phyloP scores from a whole-genome alignment of 2,113 vertebrate species.

The Gopherus flavomarginatus region DNA sequence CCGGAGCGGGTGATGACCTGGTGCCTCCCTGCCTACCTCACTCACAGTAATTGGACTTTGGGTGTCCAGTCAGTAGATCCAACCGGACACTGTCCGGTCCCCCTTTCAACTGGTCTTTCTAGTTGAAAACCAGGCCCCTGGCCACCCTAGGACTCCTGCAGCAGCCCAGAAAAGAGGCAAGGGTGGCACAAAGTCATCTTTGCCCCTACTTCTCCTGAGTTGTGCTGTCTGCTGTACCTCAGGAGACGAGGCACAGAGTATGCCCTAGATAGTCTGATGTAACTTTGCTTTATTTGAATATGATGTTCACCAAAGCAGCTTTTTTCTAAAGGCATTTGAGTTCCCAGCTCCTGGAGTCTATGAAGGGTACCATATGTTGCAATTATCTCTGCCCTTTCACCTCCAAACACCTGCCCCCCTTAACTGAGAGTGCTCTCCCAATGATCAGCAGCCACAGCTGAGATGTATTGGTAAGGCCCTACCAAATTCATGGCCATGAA shows the following conservation, averaged over 20 bases:
- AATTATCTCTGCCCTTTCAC: accelerated
- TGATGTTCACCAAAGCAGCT: not conserved
- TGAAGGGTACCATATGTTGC: not conserved
- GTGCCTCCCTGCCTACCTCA: no score
- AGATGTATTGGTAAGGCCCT: not conserved
- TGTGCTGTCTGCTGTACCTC: accelerated
- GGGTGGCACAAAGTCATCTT: not conserved
- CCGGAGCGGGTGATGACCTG: no score
- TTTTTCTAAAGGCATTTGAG: not conserved
- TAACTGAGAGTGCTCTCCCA: not conserved
- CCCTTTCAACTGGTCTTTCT: no score
- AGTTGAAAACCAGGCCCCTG: no score
- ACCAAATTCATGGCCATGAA: no score
- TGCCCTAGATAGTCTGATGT: not conserved
- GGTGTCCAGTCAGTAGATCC: no score
- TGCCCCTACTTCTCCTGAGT: not conserved
- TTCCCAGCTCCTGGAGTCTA: not conserved
- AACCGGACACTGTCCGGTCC: no score
- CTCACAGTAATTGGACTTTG: no score
- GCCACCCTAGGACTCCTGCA: not conserved
- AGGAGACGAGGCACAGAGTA: accelerated
- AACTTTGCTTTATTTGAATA: accelerated
- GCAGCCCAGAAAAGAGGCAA: not conserved
- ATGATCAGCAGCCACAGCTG: conserved; percentile 5
- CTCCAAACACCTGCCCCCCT: not conserved